Conservation (phyloP, 1,140 invertebrate species). For the Megalonaias nervosa region DNA sequence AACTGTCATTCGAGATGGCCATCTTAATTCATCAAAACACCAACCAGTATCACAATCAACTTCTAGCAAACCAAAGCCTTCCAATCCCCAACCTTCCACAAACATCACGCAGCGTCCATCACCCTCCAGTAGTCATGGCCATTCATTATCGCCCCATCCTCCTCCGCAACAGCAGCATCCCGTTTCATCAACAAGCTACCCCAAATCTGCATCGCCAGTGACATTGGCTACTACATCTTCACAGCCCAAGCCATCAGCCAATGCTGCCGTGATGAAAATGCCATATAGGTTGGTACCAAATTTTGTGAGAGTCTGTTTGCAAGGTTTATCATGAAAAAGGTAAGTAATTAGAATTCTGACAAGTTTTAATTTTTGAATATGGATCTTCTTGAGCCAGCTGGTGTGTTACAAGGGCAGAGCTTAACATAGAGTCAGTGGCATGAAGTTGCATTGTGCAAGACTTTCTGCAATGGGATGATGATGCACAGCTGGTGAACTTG, state of each 20-base stretch:
- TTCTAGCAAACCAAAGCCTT: conserved; percentile 30
- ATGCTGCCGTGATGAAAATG: conserved; percentile 79
- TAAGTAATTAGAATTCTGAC: too few species aligned
- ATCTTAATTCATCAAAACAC: conserved; percentile 8
- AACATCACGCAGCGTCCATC: conserved; percentile 28
- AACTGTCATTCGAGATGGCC: conserved; percentile 76
- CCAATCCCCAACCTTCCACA: conserved; percentile 26
- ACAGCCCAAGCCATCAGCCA: conserved; percentile 19
- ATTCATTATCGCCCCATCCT: conserved; percentile 31
- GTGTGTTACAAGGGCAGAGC: too few species aligned
- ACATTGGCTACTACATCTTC: conserved; percentile 27
- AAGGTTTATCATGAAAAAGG: too few species aligned
- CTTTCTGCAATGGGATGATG: too few species aligned
- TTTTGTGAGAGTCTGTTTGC: neutral
- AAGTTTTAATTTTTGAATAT: too few species aligned
- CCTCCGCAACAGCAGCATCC: conserved; percentile 23
- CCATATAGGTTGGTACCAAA: conserved; percentile 78
- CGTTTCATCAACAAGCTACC: conserved; percentile 36
- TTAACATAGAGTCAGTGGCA: too few species aligned
- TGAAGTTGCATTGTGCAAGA: too few species aligned
- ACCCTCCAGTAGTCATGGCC: conserved; percentile 26
- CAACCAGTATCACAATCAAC: conserved; percentile 9
- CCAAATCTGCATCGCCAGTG: conserved; percentile 67
- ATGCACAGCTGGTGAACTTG: too few species aligned
- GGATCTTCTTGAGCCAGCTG: too few species aligned